phyloP scores from a whole-genome alignment of 2,113 vertebrate genomes.

The Sebastes fasciatus region DNA sequence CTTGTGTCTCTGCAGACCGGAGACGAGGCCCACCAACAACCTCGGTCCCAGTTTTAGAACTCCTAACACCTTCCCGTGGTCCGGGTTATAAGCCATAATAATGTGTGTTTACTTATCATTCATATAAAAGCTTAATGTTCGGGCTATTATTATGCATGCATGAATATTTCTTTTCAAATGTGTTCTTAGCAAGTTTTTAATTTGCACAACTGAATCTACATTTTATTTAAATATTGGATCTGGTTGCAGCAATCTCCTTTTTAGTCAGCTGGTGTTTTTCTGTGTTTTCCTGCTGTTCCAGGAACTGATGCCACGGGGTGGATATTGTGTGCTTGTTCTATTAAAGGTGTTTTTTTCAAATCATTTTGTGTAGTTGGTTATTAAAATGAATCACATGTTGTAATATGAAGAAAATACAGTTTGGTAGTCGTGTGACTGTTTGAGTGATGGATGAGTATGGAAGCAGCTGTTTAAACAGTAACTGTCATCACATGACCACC shows the following conservation, averaged over 20 bases:
- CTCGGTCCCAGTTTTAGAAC: conserved; percentile 35
- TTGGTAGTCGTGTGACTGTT: not conserved
- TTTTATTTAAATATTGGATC: not conserved
- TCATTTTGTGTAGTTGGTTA: not conserved
- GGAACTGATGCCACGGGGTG: not conserved
- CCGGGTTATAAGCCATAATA: not conserved
- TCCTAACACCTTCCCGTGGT: conserved; percentile 73
- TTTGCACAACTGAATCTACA: not conserved
- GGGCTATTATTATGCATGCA: not conserved
- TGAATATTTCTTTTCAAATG: conserved; percentile 8
- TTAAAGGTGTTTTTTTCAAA: conserved; percentile 1
- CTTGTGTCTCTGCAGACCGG: conserved; percentile 35
- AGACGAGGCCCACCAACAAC: conserved; percentile 20
- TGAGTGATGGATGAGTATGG: not conserved
- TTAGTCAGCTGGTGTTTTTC: not conserved
- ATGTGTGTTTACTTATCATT: not conserved
- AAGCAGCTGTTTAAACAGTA: not conserved
- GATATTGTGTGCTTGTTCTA: not conserved
- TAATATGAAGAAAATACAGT: not conserved
- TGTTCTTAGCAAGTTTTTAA: conserved; percentile 37
- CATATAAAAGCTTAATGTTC: not conserved
- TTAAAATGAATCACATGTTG: not conserved
- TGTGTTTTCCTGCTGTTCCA: not conserved
- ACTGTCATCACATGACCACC: not conserved
- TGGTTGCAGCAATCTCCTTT: too few relatives aligned